Conservation (phyloP, 2,113 vertebrate genomes). For the Parus major region DNA sequence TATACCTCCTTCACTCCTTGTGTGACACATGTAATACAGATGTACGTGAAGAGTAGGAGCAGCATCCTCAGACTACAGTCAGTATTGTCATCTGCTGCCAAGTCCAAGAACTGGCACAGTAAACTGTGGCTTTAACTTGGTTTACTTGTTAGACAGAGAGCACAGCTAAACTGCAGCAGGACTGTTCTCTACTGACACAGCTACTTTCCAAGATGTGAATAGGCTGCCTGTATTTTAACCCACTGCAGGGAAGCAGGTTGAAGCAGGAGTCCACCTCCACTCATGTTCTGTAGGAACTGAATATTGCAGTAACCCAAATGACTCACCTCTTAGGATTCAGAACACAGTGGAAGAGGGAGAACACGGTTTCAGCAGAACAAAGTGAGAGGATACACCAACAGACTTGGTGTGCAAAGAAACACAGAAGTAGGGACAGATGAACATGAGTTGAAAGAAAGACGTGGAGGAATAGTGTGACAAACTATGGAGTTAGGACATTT, state of each 20-base stretch:
- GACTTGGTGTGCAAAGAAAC: not conserved
- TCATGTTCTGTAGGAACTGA: not conserved
- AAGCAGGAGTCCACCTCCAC: not conserved
- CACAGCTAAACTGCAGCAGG: not conserved
- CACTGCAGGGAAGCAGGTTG: rapidly evolving
- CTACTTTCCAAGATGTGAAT: not conserved
- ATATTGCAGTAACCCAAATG: not conserved
- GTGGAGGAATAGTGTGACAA: not conserved
- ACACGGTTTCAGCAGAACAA: not conserved
- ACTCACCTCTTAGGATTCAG: not conserved
- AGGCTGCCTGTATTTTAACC: not conserved
- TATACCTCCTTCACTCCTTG: not conserved
- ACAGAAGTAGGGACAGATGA: not conserved
- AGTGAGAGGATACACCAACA: not conserved
- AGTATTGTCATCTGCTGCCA: not conserved
- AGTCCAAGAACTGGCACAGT: not conserved
- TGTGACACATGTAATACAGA: not conserved
- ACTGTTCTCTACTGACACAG: not conserved
- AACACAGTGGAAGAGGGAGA: not conserved
- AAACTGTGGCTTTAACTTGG: not conserved
- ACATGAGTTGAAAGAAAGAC: not conserved
- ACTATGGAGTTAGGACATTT: not conserved
- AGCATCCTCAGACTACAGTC: not conserved
- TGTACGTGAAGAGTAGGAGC: not conserved
- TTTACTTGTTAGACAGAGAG: not conserved